Base-by-base conservation (phyloP, 2,113 vertebrate species). In the Cynoglossus semilaevis region DNA sequence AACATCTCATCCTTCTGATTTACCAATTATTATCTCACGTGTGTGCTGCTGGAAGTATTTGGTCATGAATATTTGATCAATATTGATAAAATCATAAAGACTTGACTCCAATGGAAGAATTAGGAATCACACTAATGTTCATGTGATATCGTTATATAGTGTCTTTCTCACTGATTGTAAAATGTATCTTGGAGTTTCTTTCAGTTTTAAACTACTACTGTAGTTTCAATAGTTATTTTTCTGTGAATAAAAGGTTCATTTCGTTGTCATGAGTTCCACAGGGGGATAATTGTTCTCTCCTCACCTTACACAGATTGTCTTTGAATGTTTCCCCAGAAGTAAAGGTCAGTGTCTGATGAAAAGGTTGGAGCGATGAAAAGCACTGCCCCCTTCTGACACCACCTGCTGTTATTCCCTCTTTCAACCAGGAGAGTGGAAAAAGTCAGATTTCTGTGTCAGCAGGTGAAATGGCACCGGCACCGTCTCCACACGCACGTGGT, bases 341-440 rank as follows among this genome's bases (percentile, higher is more conserved):
- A 71, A 81, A 87, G 75, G 83, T 22, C 68, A 83, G 5, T 1
- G 15, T 3, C 41, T 37, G 47, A 56, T 70, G 50, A 61, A 29
- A 77, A 70, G 62, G 51, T 52, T 41, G 22, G 0, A 15, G 46
- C 35, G 66, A 67, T 68, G 15, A 72, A 71, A 29, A 81, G 77
- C 57, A 37, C 66, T 77, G 67, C 72, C 79, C 70, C 77, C 60
- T 75, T 86, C 62, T 88, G 70, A 84, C 85, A 68, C 85, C 87
- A 82, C 84, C 87, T 88, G 57, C 82, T 80, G 87, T 82, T 61
- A 36, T 38, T 34, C 38, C 14, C 51, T 22, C 67, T 81, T 81
- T 81, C 72, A 83, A 66, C 64, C 41, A 34, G 40, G 15, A 58
- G 42, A 65, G 36, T 47, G 44, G 34, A 19, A 9, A 29, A 58